Evolutionary conservation across 2,888 invertebrate species (phyloP), one percentile per base, ranked within the genome.

Genomic region (Kuschelorhynchus macadamiae): DNA sequence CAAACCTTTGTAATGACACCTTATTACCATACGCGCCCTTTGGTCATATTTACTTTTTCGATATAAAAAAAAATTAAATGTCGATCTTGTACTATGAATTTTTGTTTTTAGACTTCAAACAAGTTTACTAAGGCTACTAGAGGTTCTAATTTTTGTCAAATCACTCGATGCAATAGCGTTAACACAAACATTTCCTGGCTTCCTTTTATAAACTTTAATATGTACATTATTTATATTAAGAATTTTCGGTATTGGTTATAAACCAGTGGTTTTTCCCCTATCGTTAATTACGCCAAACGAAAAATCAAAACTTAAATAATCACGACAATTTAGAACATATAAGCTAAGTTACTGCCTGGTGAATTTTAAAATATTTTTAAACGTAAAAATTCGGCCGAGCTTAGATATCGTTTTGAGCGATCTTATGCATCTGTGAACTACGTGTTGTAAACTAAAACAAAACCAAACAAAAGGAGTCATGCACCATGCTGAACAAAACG

Each of bases 341-440:
- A 50, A 60, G 7, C 25, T 25, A 25, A 7, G n/a, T n/a, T n/a
- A 59, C 36, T 69, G 69, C 69, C 69, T 69, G 69, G 60, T 52
- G 5, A 64, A 44, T 17, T 32, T 53, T 18, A 46, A 52, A 21
- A 17, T 9, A 41, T 14, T n/a, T 14, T 67, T 36, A 33, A 57
- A 57, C 36, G 46, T 41, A 25, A 55, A 21, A 69, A 77, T 76
- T 81, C 80, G 81, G 82, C 81, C 79, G 81, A 81, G 80, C 81
- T 80, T 63, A 32, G 39, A 49, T 63, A 74, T 77, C 81, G 82
- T 82, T 83, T 83, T 81, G 83, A 83, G 83, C 83, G 80, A 82
- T 83, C 82, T 81, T 82, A 82, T 83, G 82, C 82, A 83, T 83
- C 83, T 83, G 83, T 82, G 81, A 76, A 81, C 81, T 80, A 81